Percentiles rank a stretch among this genome's conserved stretches.
Conservation (phyloP, 35 echinoderm and acorn worm species). For the Patiria miniata region DNA sequence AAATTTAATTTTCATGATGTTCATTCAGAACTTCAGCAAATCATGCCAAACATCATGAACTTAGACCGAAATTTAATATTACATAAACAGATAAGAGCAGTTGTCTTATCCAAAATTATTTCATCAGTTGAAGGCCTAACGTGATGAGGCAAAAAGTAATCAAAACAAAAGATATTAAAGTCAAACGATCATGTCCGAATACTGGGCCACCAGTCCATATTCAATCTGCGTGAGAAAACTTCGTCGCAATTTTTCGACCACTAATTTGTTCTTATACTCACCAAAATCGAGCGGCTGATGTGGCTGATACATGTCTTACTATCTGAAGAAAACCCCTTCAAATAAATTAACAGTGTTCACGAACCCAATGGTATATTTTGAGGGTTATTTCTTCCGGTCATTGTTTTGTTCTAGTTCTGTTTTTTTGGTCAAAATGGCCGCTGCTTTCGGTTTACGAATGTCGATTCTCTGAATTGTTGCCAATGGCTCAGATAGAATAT, state of each 20-base stretch:
- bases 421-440: neutral
- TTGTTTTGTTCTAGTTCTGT: neutral
- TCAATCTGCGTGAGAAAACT: neutral
- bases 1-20: too few species aligned
- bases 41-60: too few species aligned
- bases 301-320: neutral
- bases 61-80: too few species aligned
- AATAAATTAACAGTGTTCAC: neutral
- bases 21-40: too few species aligned
- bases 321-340: neutral
- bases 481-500: too few species aligned
- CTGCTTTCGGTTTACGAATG: too few species aligned
- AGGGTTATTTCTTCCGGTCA: neutral
- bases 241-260: neutral
- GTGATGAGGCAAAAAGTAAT: too few species aligned
- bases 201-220: neutral
- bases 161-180: neutral
- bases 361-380: neutral
- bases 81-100: too few species aligned
- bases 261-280: neutral
- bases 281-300: slow-evolving; percentile 6
- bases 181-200: neutral
- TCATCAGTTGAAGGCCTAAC: too few species aligned
- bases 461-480: too few species aligned
- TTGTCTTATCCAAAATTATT: too few species aligned